These are phyloP conservation scores for Daboia siamensis DNA, from an alignment of 2,113 vertebrate species.

Conservation along the genomic window DNA sequence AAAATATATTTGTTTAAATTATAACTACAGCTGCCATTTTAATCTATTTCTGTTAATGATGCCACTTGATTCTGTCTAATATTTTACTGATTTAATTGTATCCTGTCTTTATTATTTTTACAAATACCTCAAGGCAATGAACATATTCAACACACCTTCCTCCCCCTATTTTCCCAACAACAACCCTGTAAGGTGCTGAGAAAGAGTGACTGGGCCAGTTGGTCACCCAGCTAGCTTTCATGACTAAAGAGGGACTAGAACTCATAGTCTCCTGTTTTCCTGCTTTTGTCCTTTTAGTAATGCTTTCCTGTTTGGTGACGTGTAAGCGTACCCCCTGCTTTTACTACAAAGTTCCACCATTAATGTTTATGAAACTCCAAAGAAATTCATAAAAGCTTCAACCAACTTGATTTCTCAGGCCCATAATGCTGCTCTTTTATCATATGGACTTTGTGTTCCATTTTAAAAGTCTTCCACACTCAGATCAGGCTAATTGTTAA, in stretches of 20 bases:
- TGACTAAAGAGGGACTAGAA: background rate
- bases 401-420: background rate
- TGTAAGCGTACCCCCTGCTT: background rate
- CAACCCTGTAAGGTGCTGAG: background rate
- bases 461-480: background rate
- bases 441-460: background rate
- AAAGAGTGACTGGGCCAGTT: background rate
- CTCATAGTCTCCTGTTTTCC: background rate
- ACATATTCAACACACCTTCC: background rate
- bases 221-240: background rate
- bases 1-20: background rate
- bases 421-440: background rate
- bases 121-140: background rate
- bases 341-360: background rate
- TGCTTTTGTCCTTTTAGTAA: background rate
- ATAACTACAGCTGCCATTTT: background rate
- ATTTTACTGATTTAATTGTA: background rate
- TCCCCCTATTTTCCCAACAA: background rate
- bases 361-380: background rate
- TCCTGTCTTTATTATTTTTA: background rate
- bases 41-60: background rate
- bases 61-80: background rate
- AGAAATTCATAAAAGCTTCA: background rate
- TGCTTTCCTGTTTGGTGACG: background rate
- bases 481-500: background rate